Percentiles rank a stretch among this genome's conserved stretches.
phyloP scores from a whole-genome alignment of 1,140 invertebrate genomes.

The Gonioctena quinquepunctata region DNA sequence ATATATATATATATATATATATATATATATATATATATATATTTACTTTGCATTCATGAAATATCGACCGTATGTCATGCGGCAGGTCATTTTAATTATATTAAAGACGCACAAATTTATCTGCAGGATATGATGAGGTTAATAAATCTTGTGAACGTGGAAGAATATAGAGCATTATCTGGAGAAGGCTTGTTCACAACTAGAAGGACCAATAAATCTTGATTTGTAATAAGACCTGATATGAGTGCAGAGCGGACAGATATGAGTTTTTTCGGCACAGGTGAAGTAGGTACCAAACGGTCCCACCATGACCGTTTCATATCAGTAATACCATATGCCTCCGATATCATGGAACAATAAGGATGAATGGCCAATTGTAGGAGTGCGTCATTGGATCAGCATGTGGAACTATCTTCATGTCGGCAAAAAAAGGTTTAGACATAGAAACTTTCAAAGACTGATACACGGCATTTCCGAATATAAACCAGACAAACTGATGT shows the following conservation, averaged over 20 bases:
- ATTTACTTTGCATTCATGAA: constrained; percentile 39
- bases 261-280: constrained; percentile 39
- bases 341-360: background rate
- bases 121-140: constrained; percentile 45
- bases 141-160: constrained; percentile 34
- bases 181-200: constrained; percentile 21
- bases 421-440: constrained; percentile 40
- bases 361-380: constrained; percentile 28
- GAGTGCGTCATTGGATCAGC: constrained; percentile 42
- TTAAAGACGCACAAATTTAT: constrained; percentile 41
- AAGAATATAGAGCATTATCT: constrained; percentile 48
- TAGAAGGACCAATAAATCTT: constrained; percentile 43
- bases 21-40: no score
- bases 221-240: constrained; percentile 52
- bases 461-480: constrained; percentile 31
- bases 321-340: constrained; percentile 5
- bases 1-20: no score
- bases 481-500: no score
- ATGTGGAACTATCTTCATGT: constrained; percentile 33
- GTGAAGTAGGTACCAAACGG: constrained; percentile 33
- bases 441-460: constrained; percentile 32
- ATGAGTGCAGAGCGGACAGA: constrained; percentile 50
- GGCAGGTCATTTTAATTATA: constrained; percentile 39
- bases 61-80: constrained; percentile 55
- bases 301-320: constrained; percentile 19